Evolutionary conservation across 1,140 invertebrate species (phyloP).

Genomic region (Drosophila virilis): DNA sequence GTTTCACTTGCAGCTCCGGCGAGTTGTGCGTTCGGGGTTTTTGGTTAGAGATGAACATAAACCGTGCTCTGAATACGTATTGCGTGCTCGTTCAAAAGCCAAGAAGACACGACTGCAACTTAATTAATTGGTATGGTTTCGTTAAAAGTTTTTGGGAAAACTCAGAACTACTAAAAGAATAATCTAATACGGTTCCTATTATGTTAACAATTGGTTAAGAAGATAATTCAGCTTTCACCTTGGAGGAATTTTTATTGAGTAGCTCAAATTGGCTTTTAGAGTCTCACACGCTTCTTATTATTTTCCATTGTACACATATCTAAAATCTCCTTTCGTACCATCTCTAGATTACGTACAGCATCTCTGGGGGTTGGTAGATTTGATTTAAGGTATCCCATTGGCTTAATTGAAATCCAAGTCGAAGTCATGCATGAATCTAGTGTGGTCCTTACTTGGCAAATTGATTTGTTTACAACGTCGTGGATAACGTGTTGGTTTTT

Average conservation of each 20-base stretch:
- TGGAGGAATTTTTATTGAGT: too few species aligned
- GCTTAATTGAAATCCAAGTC: conserved; percentile 72
- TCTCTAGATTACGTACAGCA: conserved; percentile 19
- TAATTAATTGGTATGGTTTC: not conserved
- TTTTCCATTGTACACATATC: not conserved
- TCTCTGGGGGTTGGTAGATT: conserved; percentile 48
- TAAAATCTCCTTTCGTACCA: conserved; percentile 5
- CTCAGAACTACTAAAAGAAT: too few species aligned
- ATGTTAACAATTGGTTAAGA: too few species aligned
- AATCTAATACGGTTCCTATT: too few species aligned
- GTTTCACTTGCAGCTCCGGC: conserved; percentile 54
- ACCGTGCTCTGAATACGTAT: conserved; percentile 12
- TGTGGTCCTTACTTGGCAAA: conserved; percentile 68
- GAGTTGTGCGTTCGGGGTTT: conserved; percentile 7
- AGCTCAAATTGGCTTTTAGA: too few species aligned
- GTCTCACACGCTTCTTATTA: too few species aligned
- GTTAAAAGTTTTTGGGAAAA: too few species aligned
- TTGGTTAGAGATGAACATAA: conserved; percentile 33
- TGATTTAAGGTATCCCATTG: conserved; percentile 50
- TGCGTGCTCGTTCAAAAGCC: not conserved
- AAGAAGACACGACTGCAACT: not conserved
- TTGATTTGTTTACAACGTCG: conserved; percentile 77
- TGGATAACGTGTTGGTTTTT: conserved; percentile 79
- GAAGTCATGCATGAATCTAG: conserved; percentile 31
- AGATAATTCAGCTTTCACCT: too few species aligned